Evolutionary conservation across 2,888 invertebrate species (phyloP).

Genomic region (Aporophyla nigra): DNA sequence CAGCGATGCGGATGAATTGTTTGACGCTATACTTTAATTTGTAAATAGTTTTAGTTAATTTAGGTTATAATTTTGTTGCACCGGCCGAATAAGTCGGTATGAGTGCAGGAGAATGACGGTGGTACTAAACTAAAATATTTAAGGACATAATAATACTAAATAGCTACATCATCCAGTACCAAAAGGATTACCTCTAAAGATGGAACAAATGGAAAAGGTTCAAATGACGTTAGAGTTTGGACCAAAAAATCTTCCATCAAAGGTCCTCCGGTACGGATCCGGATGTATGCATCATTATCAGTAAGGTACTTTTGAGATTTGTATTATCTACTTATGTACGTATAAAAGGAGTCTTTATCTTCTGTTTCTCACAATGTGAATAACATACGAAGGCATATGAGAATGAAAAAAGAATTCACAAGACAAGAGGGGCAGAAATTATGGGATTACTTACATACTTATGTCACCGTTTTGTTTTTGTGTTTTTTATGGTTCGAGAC

Average conservation of each 20-base stretch:
- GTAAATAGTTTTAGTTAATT: no score
- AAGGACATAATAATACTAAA: not conserved
- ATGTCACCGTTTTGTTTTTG: not conserved
- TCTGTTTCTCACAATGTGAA: constrained; percentile 31
- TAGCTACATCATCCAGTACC: not conserved
- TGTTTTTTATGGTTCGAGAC: no score
- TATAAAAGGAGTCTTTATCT: constrained; percentile 15
- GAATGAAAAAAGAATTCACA: constrained; percentile 19
- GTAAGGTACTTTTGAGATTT: constrained; percentile 20
- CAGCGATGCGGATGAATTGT: no score
- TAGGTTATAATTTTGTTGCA: no score
- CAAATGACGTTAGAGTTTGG: not conserved
- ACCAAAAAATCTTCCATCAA: constrained; percentile 15
- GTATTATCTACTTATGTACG: constrained; percentile 1
- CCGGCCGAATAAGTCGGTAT: no score
- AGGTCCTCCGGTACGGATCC: constrained; percentile 20
- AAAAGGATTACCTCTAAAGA: not conserved
- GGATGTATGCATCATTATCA: constrained; percentile 25
- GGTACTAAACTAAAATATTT: not conserved
- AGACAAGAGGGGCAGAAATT: not conserved
- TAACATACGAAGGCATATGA: not conserved
- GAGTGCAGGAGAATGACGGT: no score
- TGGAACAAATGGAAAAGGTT: constrained; percentile 1
- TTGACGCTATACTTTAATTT: no score
- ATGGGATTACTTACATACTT: not conserved